A percentile compares a stretch with the other conserved stretches of the same genome.
These are phyloP conservation scores for Caenorhabditis auriculariae DNA, from an alignment of 2,888 invertebrate genomes.

Conservation along the genomic window DNA sequence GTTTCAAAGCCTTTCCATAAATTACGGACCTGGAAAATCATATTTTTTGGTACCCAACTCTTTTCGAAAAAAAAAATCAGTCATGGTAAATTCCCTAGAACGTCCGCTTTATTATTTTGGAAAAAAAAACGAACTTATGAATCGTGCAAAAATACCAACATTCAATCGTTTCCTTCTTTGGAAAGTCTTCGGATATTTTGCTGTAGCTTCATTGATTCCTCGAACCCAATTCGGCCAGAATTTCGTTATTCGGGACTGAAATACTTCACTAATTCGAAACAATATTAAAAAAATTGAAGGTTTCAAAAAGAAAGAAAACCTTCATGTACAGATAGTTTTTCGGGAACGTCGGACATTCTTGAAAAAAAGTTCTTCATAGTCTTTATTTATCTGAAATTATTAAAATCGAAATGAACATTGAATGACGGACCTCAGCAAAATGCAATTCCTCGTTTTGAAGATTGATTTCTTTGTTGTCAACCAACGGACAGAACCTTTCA, in stretches of 20 bases:
- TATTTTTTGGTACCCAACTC: background rate
- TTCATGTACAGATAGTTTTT: constrained; percentile 1
- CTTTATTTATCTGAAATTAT: too few relatives aligned
- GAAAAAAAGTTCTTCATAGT: constrained; percentile 2
- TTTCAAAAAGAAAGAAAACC: constrained; percentile 2
- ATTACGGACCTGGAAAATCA: background rate
- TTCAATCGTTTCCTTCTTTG: background rate
- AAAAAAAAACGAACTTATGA: too few relatives aligned
- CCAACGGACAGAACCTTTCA: constrained; percentile 65
- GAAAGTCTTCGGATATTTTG: constrained; percentile 8
- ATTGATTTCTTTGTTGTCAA: constrained; percentile 3
- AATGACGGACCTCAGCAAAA: background rate
- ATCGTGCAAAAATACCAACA: background rate
- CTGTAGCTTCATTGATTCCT: constrained; percentile 7
- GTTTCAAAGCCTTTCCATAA: background rate
- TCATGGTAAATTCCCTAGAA: too few relatives aligned
- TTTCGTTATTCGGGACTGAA: constrained; percentile 15
- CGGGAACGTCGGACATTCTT: constrained; percentile 8
- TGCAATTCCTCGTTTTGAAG: background rate
- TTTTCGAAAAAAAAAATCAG: background rate
- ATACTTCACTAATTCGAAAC: background rate
- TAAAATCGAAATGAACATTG: background rate
- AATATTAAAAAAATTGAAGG: background rate
- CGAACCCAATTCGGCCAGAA: constrained; percentile 41
- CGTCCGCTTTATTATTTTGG: too few relatives aligned